Percentiles rank a stretch among this genome's conserved stretches.
These are phyloP conservation scores for Lysiphlebus fabarum DNA, from an alignment of 1,140 invertebrate species.

Conservation along the genomic window DNA sequence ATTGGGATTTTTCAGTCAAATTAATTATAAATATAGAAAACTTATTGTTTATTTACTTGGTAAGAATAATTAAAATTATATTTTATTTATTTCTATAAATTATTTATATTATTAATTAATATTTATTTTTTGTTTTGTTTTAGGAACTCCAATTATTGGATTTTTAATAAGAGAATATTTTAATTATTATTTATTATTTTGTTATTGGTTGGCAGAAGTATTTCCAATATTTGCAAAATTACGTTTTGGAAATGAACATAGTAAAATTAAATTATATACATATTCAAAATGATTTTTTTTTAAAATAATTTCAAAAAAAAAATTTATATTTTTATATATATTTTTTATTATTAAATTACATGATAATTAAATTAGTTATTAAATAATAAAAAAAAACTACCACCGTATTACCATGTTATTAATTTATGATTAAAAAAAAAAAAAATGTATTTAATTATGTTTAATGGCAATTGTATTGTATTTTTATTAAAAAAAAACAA, in stretches of 20 bases:
- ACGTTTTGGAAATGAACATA: slow-evolving; percentile 23
- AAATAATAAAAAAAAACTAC: too few species aligned
- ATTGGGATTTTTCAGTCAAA: not conserved
- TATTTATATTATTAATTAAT: not conserved
- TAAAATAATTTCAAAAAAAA: too few species aligned
- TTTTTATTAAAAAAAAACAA: too few species aligned
- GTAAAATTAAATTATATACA: slow-evolving; percentile 13
- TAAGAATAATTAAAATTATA: slow-evolving; percentile 1
- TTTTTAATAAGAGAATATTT: slow-evolving; percentile 10
- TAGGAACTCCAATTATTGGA: slow-evolving; percentile 32
- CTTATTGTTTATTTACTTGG: slow-evolving; percentile 11
- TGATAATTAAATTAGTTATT: too few species aligned
- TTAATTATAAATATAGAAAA: slow-evolving; percentile 3
- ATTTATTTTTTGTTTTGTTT: slow-evolving; percentile 13
- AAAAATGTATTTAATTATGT: too few species aligned
- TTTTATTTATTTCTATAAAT: not conserved
- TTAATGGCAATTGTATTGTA: too few species aligned
- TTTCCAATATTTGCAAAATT: slow-evolving; percentile 26
- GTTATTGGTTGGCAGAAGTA: slow-evolving; percentile 17
- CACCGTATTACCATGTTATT: too few species aligned
- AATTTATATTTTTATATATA: too few species aligned
- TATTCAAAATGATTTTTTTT: too few species aligned
- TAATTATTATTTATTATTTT: slow-evolving; percentile 1
- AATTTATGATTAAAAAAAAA: too few species aligned
- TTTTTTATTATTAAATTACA: too few species aligned